Evolutionary conservation across 2,797 vertebrate species (phyloP).

Genomic region (Ambastaia sidthimunki): DNA sequence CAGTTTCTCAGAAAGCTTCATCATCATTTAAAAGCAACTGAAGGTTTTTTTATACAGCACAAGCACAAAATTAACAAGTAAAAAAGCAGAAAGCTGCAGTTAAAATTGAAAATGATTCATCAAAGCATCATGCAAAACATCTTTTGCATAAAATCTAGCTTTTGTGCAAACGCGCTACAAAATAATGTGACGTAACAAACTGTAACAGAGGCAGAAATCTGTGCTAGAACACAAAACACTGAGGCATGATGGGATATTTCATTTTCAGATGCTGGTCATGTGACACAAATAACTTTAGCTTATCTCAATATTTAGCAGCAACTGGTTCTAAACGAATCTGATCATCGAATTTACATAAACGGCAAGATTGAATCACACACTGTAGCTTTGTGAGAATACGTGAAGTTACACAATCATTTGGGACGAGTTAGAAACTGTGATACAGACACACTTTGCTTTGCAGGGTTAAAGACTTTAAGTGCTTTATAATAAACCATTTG

Average conservation of each 20-base stretch:
- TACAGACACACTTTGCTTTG: constrained; percentile 5
- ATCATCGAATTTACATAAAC: background rate
- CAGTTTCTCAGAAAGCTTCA: constrained; percentile 30
- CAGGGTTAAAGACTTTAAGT: constrained; percentile 42
- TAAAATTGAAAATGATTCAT: constrained; percentile 27
- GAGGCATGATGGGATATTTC: background rate
- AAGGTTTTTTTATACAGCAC: constrained; percentile 11
- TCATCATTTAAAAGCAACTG: constrained; percentile 18
- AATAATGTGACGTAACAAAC: constrained; percentile 23
- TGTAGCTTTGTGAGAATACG: background rate
- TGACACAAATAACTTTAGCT: constrained; percentile 40
- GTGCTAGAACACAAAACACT: constrained; percentile 10
- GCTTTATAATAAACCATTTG: constrained; percentile 18
- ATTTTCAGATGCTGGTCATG: constrained; percentile 9
- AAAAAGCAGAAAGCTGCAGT: constrained; percentile 9
- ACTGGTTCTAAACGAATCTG: constrained; percentile 25
- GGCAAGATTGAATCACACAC: background rate
- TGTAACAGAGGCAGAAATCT: constrained; percentile 43
- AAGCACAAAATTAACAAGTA: constrained; percentile 9
- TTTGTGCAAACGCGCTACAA: constrained; percentile 45
- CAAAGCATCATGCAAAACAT: constrained; percentile 32
- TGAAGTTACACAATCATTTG: background rate
- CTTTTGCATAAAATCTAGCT: constrained; percentile 9
- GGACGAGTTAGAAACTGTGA: background rate
- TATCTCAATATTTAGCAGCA: constrained; percentile 47